Evolutionary conservation across 2,888 invertebrate species (phyloP).

Genomic region (Ypsolopha sequella): DNA sequence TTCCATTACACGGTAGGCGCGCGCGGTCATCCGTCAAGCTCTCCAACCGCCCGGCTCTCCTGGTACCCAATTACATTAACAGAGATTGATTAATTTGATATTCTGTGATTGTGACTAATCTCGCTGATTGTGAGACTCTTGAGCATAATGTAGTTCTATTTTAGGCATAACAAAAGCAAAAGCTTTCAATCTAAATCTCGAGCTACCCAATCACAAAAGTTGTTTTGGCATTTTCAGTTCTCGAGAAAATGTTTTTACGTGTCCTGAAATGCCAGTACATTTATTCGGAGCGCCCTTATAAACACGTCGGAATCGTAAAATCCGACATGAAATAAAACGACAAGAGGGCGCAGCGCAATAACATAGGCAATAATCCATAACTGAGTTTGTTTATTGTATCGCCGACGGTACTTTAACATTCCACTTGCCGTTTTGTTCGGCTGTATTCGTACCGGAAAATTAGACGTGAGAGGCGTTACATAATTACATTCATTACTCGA

Average conservation of each 20-base stretch:
- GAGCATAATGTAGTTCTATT: not conserved
- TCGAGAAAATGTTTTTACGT: not conserved
- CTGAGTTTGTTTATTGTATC: not conserved
- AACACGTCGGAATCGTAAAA: not conserved
- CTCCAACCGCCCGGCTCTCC: conserved; percentile 6
- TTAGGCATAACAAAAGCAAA: too few relatives aligned
- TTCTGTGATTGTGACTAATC: not conserved
- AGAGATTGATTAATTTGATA: not conserved
- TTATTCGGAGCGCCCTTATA: not conserved
- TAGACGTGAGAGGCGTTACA: too few relatives aligned
- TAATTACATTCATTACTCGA: too few relatives aligned
- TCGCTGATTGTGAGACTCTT: not conserved
- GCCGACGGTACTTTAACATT: not conserved
- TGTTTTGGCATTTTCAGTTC: not conserved
- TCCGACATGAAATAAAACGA: not conserved
- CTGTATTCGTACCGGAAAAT: too few relatives aligned
- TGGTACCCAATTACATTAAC: conserved; percentile 3
- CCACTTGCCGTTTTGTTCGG: too few relatives aligned
- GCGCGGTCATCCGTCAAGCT: conserved; percentile 28
- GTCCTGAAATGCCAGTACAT: not conserved
- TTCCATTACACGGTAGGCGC: conserved; percentile 37
- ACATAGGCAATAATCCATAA: conserved; percentile 3
- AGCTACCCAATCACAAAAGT: not conserved
- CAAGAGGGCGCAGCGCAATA: not conserved
- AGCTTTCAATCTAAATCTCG: not conserved